phyloP scores from a whole-genome alignment of 2,888 invertebrate species.

The Calameuta filiformis region DNA sequence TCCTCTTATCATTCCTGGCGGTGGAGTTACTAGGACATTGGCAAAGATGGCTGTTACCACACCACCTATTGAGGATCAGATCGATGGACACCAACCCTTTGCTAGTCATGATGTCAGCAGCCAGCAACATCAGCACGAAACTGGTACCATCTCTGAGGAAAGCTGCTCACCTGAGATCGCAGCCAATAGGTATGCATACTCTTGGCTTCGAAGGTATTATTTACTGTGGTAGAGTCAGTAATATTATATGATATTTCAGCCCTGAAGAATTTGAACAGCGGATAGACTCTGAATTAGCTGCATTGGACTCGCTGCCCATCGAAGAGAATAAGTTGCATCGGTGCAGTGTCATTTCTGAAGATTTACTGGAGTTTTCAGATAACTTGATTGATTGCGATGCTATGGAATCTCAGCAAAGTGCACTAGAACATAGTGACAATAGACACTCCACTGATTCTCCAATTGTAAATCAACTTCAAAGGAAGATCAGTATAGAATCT shows the following conservation, averaged over 20 bases:
- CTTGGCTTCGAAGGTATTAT: background rate
- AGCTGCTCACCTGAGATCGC: constrained; percentile 19
- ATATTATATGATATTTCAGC: constrained; percentile 36
- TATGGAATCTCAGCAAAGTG: constrained; percentile 22
- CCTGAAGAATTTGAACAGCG: constrained; percentile 71
- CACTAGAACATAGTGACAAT: constrained; percentile 27
- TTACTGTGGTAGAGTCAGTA: background rate
- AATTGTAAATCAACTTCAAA: constrained; percentile 26
- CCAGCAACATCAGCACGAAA: constrained; percentile 20
- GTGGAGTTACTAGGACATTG: constrained; percentile 72
- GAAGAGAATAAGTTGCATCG: constrained; percentile 56
- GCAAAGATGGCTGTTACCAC: constrained; percentile 70
- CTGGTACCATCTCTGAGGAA: constrained; percentile 18
- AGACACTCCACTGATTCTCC: constrained; percentile 28
- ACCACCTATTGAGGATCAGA: constrained; percentile 61
- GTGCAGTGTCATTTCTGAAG: constrained; percentile 59
- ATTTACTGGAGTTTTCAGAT: constrained; percentile 59
- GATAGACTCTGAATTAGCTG: constrained; percentile 73
- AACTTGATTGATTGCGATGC: constrained; percentile 49
- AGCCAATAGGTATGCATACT: constrained; percentile 47
- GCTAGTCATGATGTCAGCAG: constrained; percentile 22
- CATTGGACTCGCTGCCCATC: constrained; percentile 70
- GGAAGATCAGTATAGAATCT: constrained; percentile 42
- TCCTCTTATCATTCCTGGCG: constrained; percentile 81
- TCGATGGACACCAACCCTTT: constrained; percentile 47